Evolutionary conservation across 2,797 vertebrate species (phyloP).

Genomic region (Platyrinchus mystaceus): DNA sequence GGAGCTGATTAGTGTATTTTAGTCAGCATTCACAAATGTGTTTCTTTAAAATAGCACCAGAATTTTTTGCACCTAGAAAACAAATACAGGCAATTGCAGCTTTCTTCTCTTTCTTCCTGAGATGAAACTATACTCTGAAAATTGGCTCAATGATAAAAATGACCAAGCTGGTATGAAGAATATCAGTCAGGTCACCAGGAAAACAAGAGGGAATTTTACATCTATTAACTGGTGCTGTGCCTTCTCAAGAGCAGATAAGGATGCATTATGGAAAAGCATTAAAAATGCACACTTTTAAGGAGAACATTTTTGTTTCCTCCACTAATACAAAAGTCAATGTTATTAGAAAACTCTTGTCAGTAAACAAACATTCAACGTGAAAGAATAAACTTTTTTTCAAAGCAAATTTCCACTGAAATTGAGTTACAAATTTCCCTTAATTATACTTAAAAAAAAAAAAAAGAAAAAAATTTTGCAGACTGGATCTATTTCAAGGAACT

Average conservation of each 20-base stretch:
- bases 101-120: not conserved
- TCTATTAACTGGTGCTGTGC: not conserved
- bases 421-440: not conserved
- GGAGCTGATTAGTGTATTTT: not conserved
- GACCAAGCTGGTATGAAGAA: not conserved
- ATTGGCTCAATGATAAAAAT: not conserved
- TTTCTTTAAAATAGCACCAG: not conserved
- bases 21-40: not conserved
- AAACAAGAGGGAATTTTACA: not conserved
- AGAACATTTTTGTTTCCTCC: not conserved
- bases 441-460: not conserved
- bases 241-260: not conserved
- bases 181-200: not conserved
- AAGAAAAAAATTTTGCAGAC: not conserved
- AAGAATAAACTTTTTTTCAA: not conserved
- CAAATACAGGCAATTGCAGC: not conserved
- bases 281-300: not conserved
- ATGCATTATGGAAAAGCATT: not conserved
- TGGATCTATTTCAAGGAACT: not conserved
- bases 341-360: not conserved
- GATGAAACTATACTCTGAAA: not conserved
- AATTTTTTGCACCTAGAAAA: not conserved
- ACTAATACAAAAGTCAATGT: not conserved
- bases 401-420: not conserved
- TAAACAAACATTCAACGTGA: not conserved